Percentiles rank a stretch among this genome's conserved stretches.
These are phyloP conservation scores for Eupeodes latifasciatus DNA, from an alignment of 2,888 invertebrate genomes.

Conservation along the genomic window DNA sequence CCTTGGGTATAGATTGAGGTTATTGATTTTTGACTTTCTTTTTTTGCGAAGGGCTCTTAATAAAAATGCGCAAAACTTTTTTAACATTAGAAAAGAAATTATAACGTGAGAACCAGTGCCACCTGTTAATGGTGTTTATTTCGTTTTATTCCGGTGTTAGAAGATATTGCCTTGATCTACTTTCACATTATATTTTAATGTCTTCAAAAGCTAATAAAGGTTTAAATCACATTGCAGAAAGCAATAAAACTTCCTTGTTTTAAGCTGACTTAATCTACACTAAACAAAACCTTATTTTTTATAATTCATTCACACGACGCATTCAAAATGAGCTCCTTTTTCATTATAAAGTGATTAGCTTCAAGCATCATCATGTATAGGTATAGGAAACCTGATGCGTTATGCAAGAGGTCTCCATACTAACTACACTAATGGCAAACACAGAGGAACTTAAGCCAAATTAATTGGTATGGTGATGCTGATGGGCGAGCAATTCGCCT, in stretches of 20 bases:
- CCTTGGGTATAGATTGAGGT: too few species aligned
- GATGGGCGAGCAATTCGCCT: constrained; percentile 52
- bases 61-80: too few species aligned
- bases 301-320: neutral
- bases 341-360: constrained; percentile 66
- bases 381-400: neutral
- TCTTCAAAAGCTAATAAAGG: too few species aligned
- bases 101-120: too few species aligned
- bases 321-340: constrained; percentile 22
- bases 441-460: constrained; percentile 38
- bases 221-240: neutral
- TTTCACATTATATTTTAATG: too few species aligned
- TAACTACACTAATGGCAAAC: neutral
- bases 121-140: too few species aligned
- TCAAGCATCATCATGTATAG: neutral
- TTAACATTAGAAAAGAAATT: too few species aligned
- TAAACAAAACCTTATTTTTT: neutral
- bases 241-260: neutral
- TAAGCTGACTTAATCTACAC: neutral
- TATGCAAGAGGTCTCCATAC: neutral
- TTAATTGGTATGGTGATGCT: constrained; percentile 66
- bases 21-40: too few species aligned
- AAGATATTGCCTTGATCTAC: too few species aligned
- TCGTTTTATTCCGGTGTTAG: too few species aligned
- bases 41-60: too few species aligned